Evolutionary conservation across 2,888 invertebrate genomes (phyloP).

Genomic region (Pegoplata infirma): DNA sequence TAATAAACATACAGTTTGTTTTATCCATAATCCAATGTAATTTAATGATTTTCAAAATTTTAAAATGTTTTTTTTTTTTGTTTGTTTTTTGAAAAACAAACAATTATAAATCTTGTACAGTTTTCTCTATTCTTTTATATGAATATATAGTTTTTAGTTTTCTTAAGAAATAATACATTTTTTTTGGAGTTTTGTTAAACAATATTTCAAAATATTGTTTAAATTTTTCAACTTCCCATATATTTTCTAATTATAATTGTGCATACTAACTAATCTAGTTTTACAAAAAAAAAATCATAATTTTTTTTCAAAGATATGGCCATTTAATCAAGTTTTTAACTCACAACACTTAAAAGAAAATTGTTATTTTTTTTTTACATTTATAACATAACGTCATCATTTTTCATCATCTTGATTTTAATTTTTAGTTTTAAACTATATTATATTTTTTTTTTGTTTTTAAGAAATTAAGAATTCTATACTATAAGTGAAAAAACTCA

Average conservation of each 20-base stretch:
- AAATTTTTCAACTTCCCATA: slow-evolving; percentile 18
- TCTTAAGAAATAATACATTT: not conserved
- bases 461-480: slow-evolving; percentile 63
- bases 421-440: slow-evolving; percentile 48
- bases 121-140: not conserved
- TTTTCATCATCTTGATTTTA: slow-evolving; percentile 39
- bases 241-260: slow-evolving; percentile 41
- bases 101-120: not conserved
- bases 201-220: not conserved
- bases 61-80: not conserved
- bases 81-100: not conserved
- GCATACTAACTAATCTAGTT: slow-evolving; percentile 50
- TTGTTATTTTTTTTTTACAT: slow-evolving; percentile 29
- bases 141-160: not conserved
- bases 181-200: not conserved
- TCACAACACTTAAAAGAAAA: slow-evolving; percentile 30
- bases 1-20: slow-evolving; percentile 8
- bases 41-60: not conserved
- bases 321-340: slow-evolving; percentile 50
- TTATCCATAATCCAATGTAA: not conserved
- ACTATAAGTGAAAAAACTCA: slow-evolving; percentile 65
- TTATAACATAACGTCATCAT: slow-evolving; percentile 31
- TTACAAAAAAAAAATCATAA: slow-evolving; percentile 26
- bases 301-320: slow-evolving; percentile 45
- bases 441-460: slow-evolving; percentile 26